Base-by-base conservation (phyloP, 2,888 invertebrate genomes). In the Ornithoptera priamus region DNA sequence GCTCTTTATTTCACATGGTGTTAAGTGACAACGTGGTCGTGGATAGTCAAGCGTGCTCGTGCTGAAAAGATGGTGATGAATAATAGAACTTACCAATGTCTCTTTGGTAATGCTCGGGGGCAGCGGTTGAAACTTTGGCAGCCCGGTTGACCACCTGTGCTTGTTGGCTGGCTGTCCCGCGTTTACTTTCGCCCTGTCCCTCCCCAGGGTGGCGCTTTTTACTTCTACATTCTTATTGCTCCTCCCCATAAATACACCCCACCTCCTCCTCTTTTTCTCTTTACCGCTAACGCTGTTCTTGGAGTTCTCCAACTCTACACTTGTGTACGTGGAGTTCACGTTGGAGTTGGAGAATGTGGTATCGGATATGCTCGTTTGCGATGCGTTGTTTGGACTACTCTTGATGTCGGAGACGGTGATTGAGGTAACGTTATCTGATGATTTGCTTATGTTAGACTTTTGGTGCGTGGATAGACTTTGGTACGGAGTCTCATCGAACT, bases 61-160 rank as follows among this genome's bases (percentile, higher is more conserved):
- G 39, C 39, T 8, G 39, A 39, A 39, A 39, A 10, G 39, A 39
- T 8, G 7, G 10, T 39, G 39, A 10, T 10, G 10, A 7, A 39
- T 39, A 39, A 39, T 6, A 20, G 53, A 57, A 42, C 22, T 90
- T 79, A 96, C 96, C 95, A 96, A 94, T 74, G 95, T 95, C 88
- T 96, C 96, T 90, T 96, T 96, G 80, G 96, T 96, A 80, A 96
- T 96, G 64, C 95, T 95, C 0, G 96, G 95, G 39, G 96, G 96
- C 70, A 96, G 87, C 6, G 96, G 96, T 81, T 95, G 95, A 57
- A 94, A 92, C 77, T 95, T 94, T 20, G 95, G 95, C 74, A 95
- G 89, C 0, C 95, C 96, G 0, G 95, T 95, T 0, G 95, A 96
- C 96, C 96, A 96, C 60, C 96, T 86, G 80, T 79, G 79, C 57